These are phyloP conservation scores for Nestor notabilis DNA, from an alignment of 2,113 vertebrate species.

Conservation along the genomic window DNA sequence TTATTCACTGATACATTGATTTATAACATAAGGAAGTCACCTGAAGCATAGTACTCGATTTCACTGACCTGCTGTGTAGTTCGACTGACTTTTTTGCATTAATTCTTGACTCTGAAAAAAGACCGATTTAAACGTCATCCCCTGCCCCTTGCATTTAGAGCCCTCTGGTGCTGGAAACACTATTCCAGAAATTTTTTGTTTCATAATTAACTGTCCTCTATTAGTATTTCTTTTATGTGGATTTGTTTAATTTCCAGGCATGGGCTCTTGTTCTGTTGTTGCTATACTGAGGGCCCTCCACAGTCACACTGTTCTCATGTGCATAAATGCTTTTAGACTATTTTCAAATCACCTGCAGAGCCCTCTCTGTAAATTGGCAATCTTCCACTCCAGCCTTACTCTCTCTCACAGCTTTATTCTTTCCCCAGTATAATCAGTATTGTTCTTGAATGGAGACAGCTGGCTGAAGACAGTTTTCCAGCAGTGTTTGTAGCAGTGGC, in stretches of 20 bases:
- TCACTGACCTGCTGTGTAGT: background rate
- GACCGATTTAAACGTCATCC: background rate
- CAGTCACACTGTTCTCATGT: background rate
- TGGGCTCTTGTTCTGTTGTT: background rate
- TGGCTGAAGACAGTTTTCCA: background rate
- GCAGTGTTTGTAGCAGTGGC: background rate
- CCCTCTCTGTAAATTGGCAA: background rate
- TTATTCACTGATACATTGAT: background rate
- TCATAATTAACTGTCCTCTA: background rate
- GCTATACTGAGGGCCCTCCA: background rate
- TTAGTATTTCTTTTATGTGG: background rate
- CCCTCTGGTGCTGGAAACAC: background rate
- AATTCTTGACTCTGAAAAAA: background rate
- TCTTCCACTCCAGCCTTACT: background rate
- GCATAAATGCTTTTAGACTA: background rate
- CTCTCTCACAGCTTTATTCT: background rate
- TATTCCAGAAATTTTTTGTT: background rate
- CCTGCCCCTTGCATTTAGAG: background rate
- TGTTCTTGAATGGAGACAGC: background rate
- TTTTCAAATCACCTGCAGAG: conserved; percentile 8
- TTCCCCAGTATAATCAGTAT: background rate
- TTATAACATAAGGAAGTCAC: background rate
- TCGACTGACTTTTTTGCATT: background rate
- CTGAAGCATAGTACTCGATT: background rate
- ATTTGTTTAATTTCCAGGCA: background rate